Evolutionary conservation across 1,140 invertebrate species (phyloP), one percentile per base, ranked within the genome.

Genomic region (Callitettix versicolor): DNA sequence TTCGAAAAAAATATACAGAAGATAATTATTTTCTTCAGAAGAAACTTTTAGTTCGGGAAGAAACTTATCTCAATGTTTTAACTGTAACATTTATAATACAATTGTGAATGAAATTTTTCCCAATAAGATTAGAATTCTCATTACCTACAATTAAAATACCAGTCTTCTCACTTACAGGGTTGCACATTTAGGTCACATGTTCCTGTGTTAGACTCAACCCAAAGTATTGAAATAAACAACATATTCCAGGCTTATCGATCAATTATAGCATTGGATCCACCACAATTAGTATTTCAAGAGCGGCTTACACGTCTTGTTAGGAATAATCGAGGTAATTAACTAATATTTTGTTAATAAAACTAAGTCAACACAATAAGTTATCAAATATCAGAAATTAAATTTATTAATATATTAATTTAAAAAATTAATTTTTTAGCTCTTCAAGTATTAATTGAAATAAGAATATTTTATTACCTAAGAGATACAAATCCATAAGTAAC

Each of bases 231-330:
- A 17, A 48, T 55, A 21, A 20, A 55, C n/a, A 73, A 73, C 42
- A 70, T 82, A 22, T 75, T 81, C 64, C 70, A 71, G 42, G 65
- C 66, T 33, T 76, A 77, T 60, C 71, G 75, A 20, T 74, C 78
- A 55, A 59, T 80, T 18, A 79, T 84, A 58, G 71, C 73, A 20
- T 69, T 79, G 62, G 72, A 78, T 36, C 76, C 81, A 1, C 80
- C 81, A 0, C 75, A 79, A 57, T 68, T 81, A 36, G 73, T 81
- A 60, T 81, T 81, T 63, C 79, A 81, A 0, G 82, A 84, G 63
- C 73, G 79, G 59, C 73, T 83, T n/a, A 82, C 79, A 2, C 65
- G 79, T 59, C 63, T 84, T 3, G 75, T 82, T 1, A 69, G 77
- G 34, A 46, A 41, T 21, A 46, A 38, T 2, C 73, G 76, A 68